These are phyloP conservation scores for Sylvia borin DNA, from an alignment of 2,797 vertebrate genomes.

Conservation along the genomic window DNA sequence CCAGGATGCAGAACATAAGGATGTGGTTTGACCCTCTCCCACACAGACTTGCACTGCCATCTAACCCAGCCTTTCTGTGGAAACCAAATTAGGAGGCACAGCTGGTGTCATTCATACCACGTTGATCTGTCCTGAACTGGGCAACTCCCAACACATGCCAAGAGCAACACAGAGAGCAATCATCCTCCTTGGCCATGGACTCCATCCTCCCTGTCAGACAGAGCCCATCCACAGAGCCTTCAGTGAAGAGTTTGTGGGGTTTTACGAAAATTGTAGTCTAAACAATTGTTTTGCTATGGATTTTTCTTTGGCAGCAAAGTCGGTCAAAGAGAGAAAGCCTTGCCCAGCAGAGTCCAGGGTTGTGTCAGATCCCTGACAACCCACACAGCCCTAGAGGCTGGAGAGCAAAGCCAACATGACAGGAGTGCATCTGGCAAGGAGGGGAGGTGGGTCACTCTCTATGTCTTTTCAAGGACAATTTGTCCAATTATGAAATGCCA, in stretches of 20 bases:
- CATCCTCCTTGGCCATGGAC: neutral
- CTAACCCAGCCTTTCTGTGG: neutral
- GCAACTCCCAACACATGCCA: neutral
- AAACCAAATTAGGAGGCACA: neutral
- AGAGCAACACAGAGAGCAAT: neutral
- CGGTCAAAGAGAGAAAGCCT: neutral
- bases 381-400: neutral
- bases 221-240: neutral
- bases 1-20: neutral
- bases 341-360: neutral
- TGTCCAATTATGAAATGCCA: too few relatives aligned
- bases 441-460: neutral
- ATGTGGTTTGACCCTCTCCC: neutral
- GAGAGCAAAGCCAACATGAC: neutral
- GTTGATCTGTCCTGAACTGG: neutral
- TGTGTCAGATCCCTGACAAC: neutral
- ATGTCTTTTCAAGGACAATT: too few relatives aligned
- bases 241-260: neutral
- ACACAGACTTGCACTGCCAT: neutral
- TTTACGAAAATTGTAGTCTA: neutral
- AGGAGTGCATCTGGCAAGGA: neutral
- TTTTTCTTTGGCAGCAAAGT: neutral
- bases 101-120: neutral
- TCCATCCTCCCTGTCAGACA: fast-evolving
- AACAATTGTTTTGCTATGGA: neutral